Base-by-base conservation (phyloP, 2,797 vertebrate genomes). In the Florisuga fusca region DNA sequence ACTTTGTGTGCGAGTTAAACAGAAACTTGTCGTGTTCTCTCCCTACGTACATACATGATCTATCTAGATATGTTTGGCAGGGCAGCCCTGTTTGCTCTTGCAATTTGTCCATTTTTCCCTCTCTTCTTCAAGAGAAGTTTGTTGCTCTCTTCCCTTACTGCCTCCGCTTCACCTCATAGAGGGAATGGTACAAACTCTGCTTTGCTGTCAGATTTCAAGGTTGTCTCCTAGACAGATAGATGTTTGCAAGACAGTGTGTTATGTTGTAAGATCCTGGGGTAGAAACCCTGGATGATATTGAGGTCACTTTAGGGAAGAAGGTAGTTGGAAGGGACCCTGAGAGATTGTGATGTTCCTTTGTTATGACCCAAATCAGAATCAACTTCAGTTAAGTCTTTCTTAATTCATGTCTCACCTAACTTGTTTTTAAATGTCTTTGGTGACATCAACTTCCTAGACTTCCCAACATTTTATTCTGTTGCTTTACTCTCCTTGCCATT, bases 21-120 rank as follows among this genome's bases (percentile, higher is more conserved):
- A 87, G 73, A 64, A 10, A 33, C 5, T 34, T 41, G 7, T 18
- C 36, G 23, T 12, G 0, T 53, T 67, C 15, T 46, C 31, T 62
- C 23, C 36, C 63, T 82, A 17, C 12, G 12, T 10, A 4, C 0
- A 2, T 1, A 7, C 4, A 7, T 10, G 27, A 46, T 45, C 58
- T 72, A 5, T 31, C 21, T 58, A 33, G 72, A 16, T 5, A 12
- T 5, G 19, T 33, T 23, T 50, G 68, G 34, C 29, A 72, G 12
- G 15, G 46, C 15, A 62, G 8, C 20, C 10, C 84, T 51, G 3
- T 58, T 85, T 55, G 5, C 10, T 77, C 45, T 36, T 58, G 29
- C 58, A 71, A 27, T 80, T 20, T 55, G 4, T 33, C 25, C 6
- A 12, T 38, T 64, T 67, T 72, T 8, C 8, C 1, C 27, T 10